Evolutionary conservation across 2,888 invertebrate species (phyloP), one percentile per base, ranked within the genome.

Genomic region (Tachystola acroxantha): DNA sequence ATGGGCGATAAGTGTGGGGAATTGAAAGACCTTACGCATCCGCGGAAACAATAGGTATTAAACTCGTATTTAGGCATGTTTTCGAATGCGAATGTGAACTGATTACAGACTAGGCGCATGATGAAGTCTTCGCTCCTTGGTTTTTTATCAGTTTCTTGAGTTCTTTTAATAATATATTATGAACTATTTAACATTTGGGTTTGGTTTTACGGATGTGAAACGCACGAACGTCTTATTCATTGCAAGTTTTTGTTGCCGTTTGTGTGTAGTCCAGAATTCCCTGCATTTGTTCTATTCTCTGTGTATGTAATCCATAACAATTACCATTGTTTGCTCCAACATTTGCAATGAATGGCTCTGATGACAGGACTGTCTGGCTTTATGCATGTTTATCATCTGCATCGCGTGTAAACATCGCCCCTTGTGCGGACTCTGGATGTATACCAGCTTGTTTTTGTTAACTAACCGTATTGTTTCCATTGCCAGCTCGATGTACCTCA

Each of bases 21-120:
- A 7, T 53, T 61, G 67, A 67, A 70, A 67, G 60, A 58, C 51
- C 45, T 2, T 27, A 27, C 60, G 60, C 62, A 57, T 60, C 67
- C 53, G 42, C 56, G 64, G 62, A 71, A 70, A 77, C 72, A 75
- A 76, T 75, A 64, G 69, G 65, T 65, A 66, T 57, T 73, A 73
- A 74, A 71, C 65, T 55, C 50, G 47, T 61, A 60, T 64, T 65
- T 64, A 66, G 65, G 55, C 53, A 56, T 55, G 43, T 39, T 40
- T 58, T 59, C n/a, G 46, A 58, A 58, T 55, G 59, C 64, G 61
- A 62, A 70, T 72, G 67, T 63, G 69, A 59, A 59, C 64, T 61
- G 66, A 67, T 72, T 70, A 63, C 47, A 51, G 62, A 61, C 56
- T 44, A 40, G 31, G 36, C 33, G n/a, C n/a, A n/a, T n/a, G n/a